Percentiles rank a stretch among this genome's conserved stretches.
Conservation (phyloP, 2,888 invertebrate genomes). For the Cybosia mesomella region DNA sequence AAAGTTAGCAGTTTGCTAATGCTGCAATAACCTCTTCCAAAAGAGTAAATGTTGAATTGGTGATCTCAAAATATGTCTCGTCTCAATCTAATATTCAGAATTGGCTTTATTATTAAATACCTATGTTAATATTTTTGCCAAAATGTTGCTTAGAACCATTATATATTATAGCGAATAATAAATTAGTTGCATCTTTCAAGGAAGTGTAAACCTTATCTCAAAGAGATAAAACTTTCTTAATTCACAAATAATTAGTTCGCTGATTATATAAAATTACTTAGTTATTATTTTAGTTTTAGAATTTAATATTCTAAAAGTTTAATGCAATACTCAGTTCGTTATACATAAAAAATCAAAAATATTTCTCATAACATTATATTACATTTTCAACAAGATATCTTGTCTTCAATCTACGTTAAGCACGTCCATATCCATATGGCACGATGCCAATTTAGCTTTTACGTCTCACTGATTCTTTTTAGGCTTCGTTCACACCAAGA, state of each 20-base stretch:
- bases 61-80: too few species aligned
- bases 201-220: not conserved
- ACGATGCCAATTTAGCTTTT: not conserved
- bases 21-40: too few species aligned
- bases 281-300: not conserved
- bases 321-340: not conserved
- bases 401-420: conserved; percentile 1
- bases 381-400: not conserved
- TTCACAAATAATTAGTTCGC: not conserved
- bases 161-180: too few species aligned
- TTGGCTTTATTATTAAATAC: too few species aligned
- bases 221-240: not conserved
- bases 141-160: not conserved
- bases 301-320: not conserved
- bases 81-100: too few species aligned
- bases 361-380: not conserved
- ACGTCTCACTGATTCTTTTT: conserved; percentile 3
- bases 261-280: not conserved
- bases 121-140: too few species aligned
- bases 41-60: too few species aligned
- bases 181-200: not conserved
- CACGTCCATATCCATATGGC: too few species aligned
- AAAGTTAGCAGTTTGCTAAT: too few species aligned
- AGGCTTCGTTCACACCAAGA: not conserved
- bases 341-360: not conserved